Base-by-base conservation (phyloP, 2,113 vertebrate species). In the Calypte anna region DNA sequence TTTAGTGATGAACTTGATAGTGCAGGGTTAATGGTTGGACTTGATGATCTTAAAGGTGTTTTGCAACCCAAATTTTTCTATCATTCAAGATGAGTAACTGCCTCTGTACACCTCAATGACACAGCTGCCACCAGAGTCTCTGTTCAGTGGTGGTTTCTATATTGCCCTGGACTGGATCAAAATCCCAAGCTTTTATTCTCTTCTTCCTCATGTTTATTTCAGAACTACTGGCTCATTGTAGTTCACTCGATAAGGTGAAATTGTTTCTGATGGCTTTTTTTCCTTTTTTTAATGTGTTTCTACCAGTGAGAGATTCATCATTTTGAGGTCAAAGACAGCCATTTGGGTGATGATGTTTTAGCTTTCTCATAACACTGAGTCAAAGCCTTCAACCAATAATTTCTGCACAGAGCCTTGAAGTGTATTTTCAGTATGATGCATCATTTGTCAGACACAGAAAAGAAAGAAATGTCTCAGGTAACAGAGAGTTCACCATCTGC, bases 401-500 rank as follows among this genome's bases (percentile, higher is more conserved):
- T 93, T 91, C 84, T 93, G 14, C 58, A 33, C 19, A 53, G 27
- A 91, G 54, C 12, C 30, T 73, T 21, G 24, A 46, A 68, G 54
- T 82, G 93, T 89, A 46, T 82, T 92, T 89, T 79, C 86, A 22
- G 40, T 43, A 9, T 72, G 70, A 82, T 72, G 28, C 69, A 46
- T 75, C 33, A 64, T 81, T 79, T 72, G 48, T 72, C 88, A 84
- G 33, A 38, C 3, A 27, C 10, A 43, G 46, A 59, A 77, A 75
- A 53, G 3, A 67, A 43, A 8, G 3, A 75, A 76, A 62, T 28
- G 38, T 94, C 73, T 86, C 88, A 92, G 88, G 90, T 94, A 88
- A 86, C 68, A 63, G 31, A 74, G 78, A 88, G 82, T 88, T 96
- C 82, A 94, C 80, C 61, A 61, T 88, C 82, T 80, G 53, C 86